Evolutionary conservation across 2,113 vertebrate genomes (phyloP).

Genomic region (Guaruba guarouba): DNA sequence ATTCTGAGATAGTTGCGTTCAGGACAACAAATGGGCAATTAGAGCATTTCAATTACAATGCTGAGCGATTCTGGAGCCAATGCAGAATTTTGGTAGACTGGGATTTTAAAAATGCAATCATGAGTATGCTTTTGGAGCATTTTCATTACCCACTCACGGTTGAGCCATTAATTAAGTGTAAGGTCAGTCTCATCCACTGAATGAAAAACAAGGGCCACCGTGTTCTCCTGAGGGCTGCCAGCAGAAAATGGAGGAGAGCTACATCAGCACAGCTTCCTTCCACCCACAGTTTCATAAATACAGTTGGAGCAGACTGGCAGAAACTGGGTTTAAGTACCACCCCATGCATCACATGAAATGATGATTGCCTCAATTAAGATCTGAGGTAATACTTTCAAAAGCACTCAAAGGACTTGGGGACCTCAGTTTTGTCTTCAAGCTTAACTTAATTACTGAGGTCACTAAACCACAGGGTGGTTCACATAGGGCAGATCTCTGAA

Average conservation of each 20-base stretch:
- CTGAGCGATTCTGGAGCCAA: neutral
- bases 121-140: neutral
- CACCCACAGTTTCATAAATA: neutral
- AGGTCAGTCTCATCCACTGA: neutral
- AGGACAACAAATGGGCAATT: conserved; percentile 4
- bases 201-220: neutral
- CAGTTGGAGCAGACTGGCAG: neutral
- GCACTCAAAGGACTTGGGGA: neutral
- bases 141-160: neutral
- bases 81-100: neutral
- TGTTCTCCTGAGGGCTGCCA: neutral
- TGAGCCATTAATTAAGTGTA: neutral
- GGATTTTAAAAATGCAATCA: neutral
- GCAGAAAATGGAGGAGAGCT: neutral
- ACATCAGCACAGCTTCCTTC: neutral
- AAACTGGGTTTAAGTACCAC: neutral
- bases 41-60: neutral
- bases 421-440: neutral
- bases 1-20: neutral
- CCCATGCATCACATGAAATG: neutral
- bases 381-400: neutral
- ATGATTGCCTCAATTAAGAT: neutral
- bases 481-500: neutral
- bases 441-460: neutral
- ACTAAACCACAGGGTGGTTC: neutral